Conservation (phyloP, 2,113 vertebrate species). For the Ameiurus melas region DNA sequence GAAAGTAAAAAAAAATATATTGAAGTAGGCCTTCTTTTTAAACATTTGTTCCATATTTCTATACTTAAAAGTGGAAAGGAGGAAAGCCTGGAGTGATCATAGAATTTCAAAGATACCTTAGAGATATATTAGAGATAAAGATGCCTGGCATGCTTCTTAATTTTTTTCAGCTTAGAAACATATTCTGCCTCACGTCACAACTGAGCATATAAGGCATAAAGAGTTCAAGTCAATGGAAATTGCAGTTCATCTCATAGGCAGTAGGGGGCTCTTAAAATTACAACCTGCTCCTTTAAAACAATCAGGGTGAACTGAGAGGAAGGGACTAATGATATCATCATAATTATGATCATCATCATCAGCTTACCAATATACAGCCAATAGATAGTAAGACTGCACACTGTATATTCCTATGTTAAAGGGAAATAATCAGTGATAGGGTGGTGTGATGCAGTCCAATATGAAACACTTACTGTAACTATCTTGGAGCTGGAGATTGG, state of each 20-base stretch:
- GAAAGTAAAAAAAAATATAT: too few relatives aligned
- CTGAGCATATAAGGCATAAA: background rate
- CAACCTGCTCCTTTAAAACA: background rate
- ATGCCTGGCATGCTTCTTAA: background rate
- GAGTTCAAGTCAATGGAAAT: too few relatives aligned
- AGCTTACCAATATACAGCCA: background rate
- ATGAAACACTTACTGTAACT: background rate
- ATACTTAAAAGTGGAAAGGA: background rate
- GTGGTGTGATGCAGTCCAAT: background rate
- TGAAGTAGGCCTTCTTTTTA: background rate
- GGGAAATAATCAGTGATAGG: background rate
- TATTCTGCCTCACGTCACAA: background rate
- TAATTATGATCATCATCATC: background rate
- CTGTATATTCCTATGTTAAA: background rate
- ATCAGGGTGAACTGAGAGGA: background rate
- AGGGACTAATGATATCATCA: background rate
- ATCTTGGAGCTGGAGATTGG: background rate
- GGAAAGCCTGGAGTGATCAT: background rate
- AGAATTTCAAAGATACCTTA: background rate
- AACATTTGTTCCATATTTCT: background rate
- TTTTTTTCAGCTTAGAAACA: conserved; percentile 3
- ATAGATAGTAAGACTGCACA: background rate
- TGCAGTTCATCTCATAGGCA: background rate
- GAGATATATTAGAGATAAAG: too few relatives aligned
- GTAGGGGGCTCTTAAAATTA: background rate